These are phyloP conservation scores for Hippasteria phrygiana DNA, from an alignment of 53 echinoderm and acorn worm species.

Conservation along the genomic window DNA sequence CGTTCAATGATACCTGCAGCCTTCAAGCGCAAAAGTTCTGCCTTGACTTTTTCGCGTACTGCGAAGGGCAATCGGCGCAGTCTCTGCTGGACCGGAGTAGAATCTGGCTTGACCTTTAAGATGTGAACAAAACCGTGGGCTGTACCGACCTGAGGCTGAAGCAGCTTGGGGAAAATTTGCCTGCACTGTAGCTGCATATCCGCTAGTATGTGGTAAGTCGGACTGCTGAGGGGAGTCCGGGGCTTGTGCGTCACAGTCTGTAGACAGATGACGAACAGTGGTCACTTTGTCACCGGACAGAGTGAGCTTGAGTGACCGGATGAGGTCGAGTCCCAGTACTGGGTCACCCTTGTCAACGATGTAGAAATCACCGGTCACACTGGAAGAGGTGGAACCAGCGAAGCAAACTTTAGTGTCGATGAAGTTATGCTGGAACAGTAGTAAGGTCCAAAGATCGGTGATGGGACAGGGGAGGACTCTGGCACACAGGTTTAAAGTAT, in stretches of 20 bases:
- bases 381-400: not conserved
- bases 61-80: constrained; percentile 37
- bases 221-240: not conserved
- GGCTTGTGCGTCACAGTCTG: no score
- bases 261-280: no score
- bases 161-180: not conserved
- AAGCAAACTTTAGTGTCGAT: constrained; percentile 7
- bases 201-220: not conserved
- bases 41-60: constrained; percentile 40
- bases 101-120: constrained; percentile 17
- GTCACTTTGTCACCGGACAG: not conserved
- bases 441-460: not conserved
- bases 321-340: constrained; percentile 44
- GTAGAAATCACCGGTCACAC: constrained; percentile 1
- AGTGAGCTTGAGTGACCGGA: constrained; percentile 6
- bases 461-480: constrained; percentile 11
- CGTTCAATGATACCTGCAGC: constrained; percentile 36
- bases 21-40: constrained; percentile 38
- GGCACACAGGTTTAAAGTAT: no score
- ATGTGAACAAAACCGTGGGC: constrained; percentile 27
- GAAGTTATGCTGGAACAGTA: constrained; percentile 16
- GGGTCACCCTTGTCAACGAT: constrained; percentile 31
- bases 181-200: not conserved
- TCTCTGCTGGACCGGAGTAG: constrained; percentile 23
- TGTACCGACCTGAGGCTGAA: not conserved